Percentiles rank a stretch among this genome's conserved stretches.
Evolutionary conservation across 2,113 vertebrate genomes (phyloP).

Genomic region (Emydocephalus ijimae): DNA sequence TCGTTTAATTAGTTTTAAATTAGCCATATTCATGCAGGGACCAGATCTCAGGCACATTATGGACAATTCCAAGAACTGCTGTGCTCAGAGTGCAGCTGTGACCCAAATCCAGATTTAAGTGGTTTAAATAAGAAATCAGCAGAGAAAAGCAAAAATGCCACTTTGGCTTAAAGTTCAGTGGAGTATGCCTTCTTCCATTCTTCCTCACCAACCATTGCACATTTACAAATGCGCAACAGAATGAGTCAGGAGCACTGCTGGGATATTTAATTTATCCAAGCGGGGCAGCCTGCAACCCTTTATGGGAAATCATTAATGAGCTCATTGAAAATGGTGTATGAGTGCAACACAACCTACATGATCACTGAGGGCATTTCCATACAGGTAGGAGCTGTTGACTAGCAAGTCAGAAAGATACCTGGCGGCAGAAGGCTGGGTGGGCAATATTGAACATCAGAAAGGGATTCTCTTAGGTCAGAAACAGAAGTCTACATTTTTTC

Average conservation of each 20-base stretch:
- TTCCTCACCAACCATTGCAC: no score
- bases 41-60: neutral
- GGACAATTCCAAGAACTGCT: neutral
- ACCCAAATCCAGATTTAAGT: neutral
- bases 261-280: neutral
- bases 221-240: neutral
- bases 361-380: neutral
- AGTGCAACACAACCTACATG: neutral
- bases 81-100: neutral
- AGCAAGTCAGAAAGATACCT: neutral
- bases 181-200: neutral
- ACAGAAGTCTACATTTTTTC: neutral
- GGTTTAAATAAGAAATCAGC: neutral
- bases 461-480: neutral
- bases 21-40: constrained; percentile 4
- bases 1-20: constrained; percentile 19
- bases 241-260: neutral
- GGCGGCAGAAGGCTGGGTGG: neutral
- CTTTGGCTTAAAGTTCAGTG: neutral
- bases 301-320: neutral
- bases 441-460: neutral
- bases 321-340: neutral
- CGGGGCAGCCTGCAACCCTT: neutral
- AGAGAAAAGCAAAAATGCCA: neutral
- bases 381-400: neutral